Evolutionary conservation across 2,888 invertebrate genomes (phyloP), one percentile per base, ranked within the genome.

Genomic region (Sussaba pulchella): DNA sequence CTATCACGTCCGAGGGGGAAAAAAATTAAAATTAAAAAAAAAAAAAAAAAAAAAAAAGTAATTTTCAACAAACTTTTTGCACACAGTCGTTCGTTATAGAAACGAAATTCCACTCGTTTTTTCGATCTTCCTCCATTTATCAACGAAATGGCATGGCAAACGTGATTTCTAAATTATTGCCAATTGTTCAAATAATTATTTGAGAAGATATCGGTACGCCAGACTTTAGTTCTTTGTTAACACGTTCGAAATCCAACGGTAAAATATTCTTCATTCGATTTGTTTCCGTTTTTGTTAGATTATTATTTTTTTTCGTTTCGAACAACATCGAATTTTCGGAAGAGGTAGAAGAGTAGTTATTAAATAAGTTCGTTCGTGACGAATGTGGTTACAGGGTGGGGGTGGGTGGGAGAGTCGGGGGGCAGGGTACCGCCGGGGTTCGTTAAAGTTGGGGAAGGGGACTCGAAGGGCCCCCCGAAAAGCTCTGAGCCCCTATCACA

Each of bases 401-500:
- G 5, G 19, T 52, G 24, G 24, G 52, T 24, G 52, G 39, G 39
- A 12, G 2, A 43, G n/a, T 43, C 31, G 57, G 31, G 57, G 31
- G 31, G 31, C 31, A 5, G 52, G 52, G 52, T 24, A 54, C 24
- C 6, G 52, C 52, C 52, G 24, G 52, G 52, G 52, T 54, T 21
- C 3, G 24, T 52, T 52, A 8, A 12, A 24, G 12, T 47, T 31
- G 41, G 61, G 71, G 31, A 52, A 41, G 52, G 61, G 52, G 52
- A 39, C 36, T 43, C 52, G 52, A 41, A 63, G 39, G 63, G 24
- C 47, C 64, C 50, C 57, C 75, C 67, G 70, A 70, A 17, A 75
- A 76, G 67, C 71, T 76, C 67, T 47, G 72, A 76, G 72, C 76
- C 75, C 71, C 71, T 76, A 71, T 80, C 77, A 74, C 81, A 81